phyloP scores from a whole-genome alignment of 2,888 invertebrate genomes.

The Belgica antarctica region DNA sequence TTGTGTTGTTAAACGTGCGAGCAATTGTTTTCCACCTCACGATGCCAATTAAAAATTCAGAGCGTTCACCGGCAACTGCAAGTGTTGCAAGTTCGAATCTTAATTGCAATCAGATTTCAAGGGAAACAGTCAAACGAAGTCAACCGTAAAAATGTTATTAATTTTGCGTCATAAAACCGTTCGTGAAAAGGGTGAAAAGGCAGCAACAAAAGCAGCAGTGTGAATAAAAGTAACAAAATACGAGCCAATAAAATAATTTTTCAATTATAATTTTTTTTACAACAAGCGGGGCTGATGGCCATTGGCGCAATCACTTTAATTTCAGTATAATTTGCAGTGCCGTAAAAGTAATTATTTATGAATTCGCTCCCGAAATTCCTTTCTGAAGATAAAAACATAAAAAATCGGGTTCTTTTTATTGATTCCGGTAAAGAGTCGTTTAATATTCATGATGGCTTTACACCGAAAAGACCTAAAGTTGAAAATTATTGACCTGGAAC shows the following conservation, averaged over 20 bases:
- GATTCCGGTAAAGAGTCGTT: neutral
- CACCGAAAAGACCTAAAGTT: neutral
- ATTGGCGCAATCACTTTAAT: conserved; percentile 35
- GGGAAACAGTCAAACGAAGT: neutral
- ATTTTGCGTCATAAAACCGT: conserved; percentile 14
- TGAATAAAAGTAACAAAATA: conserved; percentile 29
- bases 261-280: conserved; percentile 34
- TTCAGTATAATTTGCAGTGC: conserved; percentile 35
- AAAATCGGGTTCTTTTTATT: conserved; percentile 19
- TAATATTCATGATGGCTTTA: conserved; percentile 37
- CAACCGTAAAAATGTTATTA: conserved; percentile 36
- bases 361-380: neutral
- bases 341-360: conserved; percentile 32
- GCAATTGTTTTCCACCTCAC: conserved; percentile 23
- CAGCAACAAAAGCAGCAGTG: neutral
- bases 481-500: neutral
- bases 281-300: conserved; percentile 7
- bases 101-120: neutral
- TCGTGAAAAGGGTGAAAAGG: too few species aligned
- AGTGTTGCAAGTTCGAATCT: too few species aligned
- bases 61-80: too few species aligned
- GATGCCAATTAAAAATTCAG: too few species aligned
- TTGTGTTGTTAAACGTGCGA: neutral
- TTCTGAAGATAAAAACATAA: neutral
- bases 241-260: conserved; percentile 41